Evolutionary conservation across 2,888 invertebrate genomes (phyloP).

Genomic region (Plebejus argus): DNA sequence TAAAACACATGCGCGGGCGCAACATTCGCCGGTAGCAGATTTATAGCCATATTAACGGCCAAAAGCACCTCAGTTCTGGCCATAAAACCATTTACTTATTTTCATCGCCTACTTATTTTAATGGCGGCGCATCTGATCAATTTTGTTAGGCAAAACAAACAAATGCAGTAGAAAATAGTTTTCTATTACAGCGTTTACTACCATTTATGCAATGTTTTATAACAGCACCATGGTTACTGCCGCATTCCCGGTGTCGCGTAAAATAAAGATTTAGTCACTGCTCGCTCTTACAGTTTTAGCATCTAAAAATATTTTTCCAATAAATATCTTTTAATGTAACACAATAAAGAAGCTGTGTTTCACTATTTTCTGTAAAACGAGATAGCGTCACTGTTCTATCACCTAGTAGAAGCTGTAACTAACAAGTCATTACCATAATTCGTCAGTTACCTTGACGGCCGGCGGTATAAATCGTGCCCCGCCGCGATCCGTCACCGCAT

Average conservation of each 20-base stretch:
- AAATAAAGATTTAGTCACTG: neutral
- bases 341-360: neutral
- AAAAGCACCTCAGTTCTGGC: constrained; percentile 13
- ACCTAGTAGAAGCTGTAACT: neutral
- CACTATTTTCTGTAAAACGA: neutral
- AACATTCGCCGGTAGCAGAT: constrained; percentile 6
- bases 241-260: neutral
- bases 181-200: neutral
- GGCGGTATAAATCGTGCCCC: neutral
- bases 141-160: constrained; percentile 13
- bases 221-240: neutral
- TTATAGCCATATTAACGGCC: constrained; percentile 10
- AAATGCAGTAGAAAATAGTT: constrained; percentile 17
- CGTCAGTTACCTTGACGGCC: neutral
- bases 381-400: neutral
- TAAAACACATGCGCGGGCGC: constrained; percentile 10
- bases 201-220: neutral
- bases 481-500: constrained; percentile 10
- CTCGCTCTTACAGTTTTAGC: neutral
- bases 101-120: constrained; percentile 18
- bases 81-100: constrained; percentile 23
- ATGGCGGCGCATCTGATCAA: constrained; percentile 11
- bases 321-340: neutral
- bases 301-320: neutral
- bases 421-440: neutral